Percentiles rank a stretch among this genome's conserved stretches.
phyloP scores from a whole-genome alignment of 53 echinoderm and acorn worm species.

The Apostichopus leukothele region DNA sequence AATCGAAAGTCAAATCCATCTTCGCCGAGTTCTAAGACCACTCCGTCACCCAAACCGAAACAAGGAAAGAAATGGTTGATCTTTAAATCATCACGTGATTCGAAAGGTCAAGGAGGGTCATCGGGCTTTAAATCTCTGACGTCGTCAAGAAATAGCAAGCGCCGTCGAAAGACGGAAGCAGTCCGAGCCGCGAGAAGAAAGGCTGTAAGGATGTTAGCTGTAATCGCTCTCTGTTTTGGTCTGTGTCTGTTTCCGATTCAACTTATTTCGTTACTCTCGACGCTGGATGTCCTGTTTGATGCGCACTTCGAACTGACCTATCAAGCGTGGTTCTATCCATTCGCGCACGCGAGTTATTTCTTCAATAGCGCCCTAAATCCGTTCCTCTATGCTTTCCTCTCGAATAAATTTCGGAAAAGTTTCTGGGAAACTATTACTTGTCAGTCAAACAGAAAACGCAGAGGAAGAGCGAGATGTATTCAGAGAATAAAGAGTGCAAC shows the following conservation, averaged over 20 bases:
- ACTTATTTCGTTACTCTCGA: constrained; percentile 52
- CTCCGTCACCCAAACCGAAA: background rate
- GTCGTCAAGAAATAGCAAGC: constrained; percentile 48
- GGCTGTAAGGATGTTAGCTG: constrained; percentile 75
- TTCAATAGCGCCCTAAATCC: constrained; percentile 94
- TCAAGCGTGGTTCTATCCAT: constrained; percentile 55
- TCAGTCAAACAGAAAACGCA: constrained; percentile 44
- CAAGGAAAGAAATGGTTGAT: constrained; percentile 32
- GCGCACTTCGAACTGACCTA: constrained; percentile 47
- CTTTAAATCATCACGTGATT: background rate
- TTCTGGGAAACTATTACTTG: constrained; percentile 69
- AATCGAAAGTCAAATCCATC: background rate
- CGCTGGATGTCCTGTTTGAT: constrained; percentile 50
- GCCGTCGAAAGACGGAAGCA: constrained; percentile 64
- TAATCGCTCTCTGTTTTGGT: constrained; percentile 79
- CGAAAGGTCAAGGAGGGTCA: background rate
- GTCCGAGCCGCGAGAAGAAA: constrained; percentile 80
- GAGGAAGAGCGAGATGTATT: constrained; percentile 54
- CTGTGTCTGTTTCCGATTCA: constrained; percentile 88
- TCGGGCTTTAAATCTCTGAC: background rate
- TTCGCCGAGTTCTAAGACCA: background rate
- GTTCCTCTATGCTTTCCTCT: constrained; percentile 90
- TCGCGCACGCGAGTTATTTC: constrained; percentile 72
- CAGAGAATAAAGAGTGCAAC: constrained; percentile 71
- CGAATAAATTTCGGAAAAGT: constrained; percentile 86